Conservation (phyloP, 2,888 invertebrate genomes). For the Lasius platythorax region DNA sequence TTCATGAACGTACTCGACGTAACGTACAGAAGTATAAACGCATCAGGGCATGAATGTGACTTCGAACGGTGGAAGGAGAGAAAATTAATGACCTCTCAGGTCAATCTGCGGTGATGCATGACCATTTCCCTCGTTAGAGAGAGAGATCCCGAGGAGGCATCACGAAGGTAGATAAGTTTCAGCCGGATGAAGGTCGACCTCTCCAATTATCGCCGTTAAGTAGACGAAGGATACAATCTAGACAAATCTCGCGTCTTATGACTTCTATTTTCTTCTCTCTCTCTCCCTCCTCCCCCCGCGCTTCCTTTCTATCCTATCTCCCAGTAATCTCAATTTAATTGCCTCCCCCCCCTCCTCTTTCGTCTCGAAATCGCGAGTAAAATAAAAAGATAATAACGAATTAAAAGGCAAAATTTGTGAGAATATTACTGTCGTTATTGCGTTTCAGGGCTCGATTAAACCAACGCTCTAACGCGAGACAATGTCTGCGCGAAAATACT, state of each 20-base stretch:
- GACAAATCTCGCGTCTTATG: conserved; percentile 43
- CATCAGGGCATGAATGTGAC: conserved; percentile 47
- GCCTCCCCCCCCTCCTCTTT: background rate
- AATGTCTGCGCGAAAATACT: background rate
- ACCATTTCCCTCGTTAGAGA: conserved; percentile 50
- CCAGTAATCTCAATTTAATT: conserved; percentile 53
- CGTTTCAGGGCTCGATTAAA: conserved; percentile 19
- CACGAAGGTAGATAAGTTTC: conserved; percentile 40
- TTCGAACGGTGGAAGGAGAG: conserved; percentile 24
- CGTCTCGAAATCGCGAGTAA: conserved; percentile 25
- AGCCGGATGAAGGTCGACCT: conserved; percentile 54
- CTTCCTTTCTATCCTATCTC: conserved; percentile 15
- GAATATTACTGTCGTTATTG: conserved; percentile 30
- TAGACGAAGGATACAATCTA: conserved; percentile 41
- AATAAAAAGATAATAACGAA: conserved; percentile 36
- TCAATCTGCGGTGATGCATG: conserved; percentile 55
- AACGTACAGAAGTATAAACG: conserved; percentile 43
- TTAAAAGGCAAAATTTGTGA: background rate
- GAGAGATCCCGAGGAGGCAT: conserved; percentile 12
- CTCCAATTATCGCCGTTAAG: conserved; percentile 52
- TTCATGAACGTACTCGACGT: conserved; percentile 36
- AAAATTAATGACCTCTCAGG: conserved; percentile 52
- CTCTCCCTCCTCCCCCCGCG: background rate
- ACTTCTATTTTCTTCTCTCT: conserved; percentile 1
- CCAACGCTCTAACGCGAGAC: background rate